phyloP scores from a whole-genome alignment of 2,797 vertebrate genomes.

The Poliocrania exsul region DNA sequence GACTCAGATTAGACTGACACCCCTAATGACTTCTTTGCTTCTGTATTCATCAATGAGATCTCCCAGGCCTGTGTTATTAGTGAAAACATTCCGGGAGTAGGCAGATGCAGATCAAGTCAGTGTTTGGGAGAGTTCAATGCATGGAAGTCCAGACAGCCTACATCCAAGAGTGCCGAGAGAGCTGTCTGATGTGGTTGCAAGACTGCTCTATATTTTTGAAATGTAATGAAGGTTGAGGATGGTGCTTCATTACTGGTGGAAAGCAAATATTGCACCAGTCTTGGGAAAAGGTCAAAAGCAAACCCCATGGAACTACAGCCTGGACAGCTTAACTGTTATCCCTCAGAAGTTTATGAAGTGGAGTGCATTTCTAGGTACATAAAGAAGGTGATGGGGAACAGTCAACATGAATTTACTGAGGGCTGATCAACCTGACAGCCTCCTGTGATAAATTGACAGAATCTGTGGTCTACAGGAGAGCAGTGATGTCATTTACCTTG shows the following conservation, averaged over 20 bases:
- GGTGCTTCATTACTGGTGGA: not conserved
- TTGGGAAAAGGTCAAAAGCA: not conserved
- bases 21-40: not conserved
- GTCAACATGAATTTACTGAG: not conserved
- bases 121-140: rapidly evolving
- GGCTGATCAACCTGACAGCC: not conserved
- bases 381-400: not conserved
- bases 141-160: not conserved
- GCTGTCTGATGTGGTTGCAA: not conserved
- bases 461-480: not conserved
- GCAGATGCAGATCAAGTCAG: not conserved
- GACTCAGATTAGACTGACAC: not conserved
- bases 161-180: not conserved
- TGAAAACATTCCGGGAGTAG: not conserved
- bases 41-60: not conserved
- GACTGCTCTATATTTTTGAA: not conserved
- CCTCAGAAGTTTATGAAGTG: not conserved
- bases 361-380: not conserved
- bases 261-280: not conserved
- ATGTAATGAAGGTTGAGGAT: not conserved
- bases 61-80: not conserved
- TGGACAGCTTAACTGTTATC: not conserved
- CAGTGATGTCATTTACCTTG: not conserved
- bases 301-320: not conserved
- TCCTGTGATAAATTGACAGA: not conserved